Evolutionary conservation across 2,113 vertebrate genomes (phyloP), one percentile per base, ranked within the genome.

Genomic region (Kryptolebias marmoratus): DNA sequence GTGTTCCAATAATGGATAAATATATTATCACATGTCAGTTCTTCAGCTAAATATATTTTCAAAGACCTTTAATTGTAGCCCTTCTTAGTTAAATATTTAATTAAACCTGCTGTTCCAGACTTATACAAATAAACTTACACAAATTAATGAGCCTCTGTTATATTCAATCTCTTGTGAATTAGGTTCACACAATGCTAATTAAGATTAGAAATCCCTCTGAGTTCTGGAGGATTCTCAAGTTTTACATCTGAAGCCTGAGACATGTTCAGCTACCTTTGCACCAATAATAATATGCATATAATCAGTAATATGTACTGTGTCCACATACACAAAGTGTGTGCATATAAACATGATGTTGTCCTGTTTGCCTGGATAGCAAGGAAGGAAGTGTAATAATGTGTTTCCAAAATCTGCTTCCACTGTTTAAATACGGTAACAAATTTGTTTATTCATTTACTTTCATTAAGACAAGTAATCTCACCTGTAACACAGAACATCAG

Each of bases 51-150:
- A 12, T 15, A n/a, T n/a, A 52, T 53, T 65, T 22, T 31, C 10
- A 67, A 28, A 56, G 22, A 56, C 30, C 32, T 15, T 36, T 50
- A 4, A 47, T 47, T 16, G 22, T 8, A 8, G 8, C 27, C 48
- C 53, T 22, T 65, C 53, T 36, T n/a, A 52, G n/a, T 52, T 36
- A 42, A 52, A 30, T 7, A 22, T 36, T 52, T 53, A 65, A 65
- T 65, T 36, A 36, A 52, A 52, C 28, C 61, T 50, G 30, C 47
- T 12, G 60, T 4, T 56, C 13, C 3, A 36, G 27, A 47, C 6
- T 28, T 11, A 9, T 16, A 52, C 30, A 52, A 65, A 39, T 53
- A 11, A 27, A 53, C 0, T 39, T 32, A 7, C n/a, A 14, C 6
- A 64, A 65, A 65, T 39, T 6, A 52, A 53, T 65, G 5, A 65